Base-by-base conservation (phyloP, 2,888 invertebrate genomes). In the Eupithecia inturbata region DNA sequence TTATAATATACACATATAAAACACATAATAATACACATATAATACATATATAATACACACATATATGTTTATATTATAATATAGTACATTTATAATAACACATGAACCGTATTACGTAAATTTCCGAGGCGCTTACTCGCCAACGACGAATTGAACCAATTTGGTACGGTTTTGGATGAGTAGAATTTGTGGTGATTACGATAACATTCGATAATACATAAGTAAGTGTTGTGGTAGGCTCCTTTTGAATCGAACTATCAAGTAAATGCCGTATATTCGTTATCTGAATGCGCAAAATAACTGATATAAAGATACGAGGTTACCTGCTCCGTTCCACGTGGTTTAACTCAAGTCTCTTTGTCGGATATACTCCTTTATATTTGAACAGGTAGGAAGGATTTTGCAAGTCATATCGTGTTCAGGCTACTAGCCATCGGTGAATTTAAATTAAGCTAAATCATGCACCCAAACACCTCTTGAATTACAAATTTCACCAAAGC, bases 381-480 rank as follows among this genome's bases (percentile, higher is more conserved):
- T 26, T 57, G 26, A 26, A 60, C 60, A 60, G 60, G 36, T 39
- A 67, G 45, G 67, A 41, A 67, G 45, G 26, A 57, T 67, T n/a
- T 49, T 36, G 28, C 33, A 67, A 75, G 49, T 70, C 69, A 70
- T 41, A 66, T 72, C 69, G 41, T 63, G 75, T 72, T 41, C 71
- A 67, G 71, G 53, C 53, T 63, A 22, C 53, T 31, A 53, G 33
- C 64, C 60, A 74, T 72, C 67, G 28, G 62, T 70, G 75, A 72
- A 72, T 75, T 57, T 70, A 70, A 75, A 75, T 70, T 67, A 75
- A 67, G 45, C 39, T 70, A 36, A 41, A 70, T 31, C 66, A 31
- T 31, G 9, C 9, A 9, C 9, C 31, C 31, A 62, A 31, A 49
- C 63, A 62, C 62, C 63, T 69, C 53, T 75, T 70, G 75, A 75